Evolutionary conservation across 2,888 invertebrate species (phyloP).

Genomic region (Elmis aenea): DNA sequence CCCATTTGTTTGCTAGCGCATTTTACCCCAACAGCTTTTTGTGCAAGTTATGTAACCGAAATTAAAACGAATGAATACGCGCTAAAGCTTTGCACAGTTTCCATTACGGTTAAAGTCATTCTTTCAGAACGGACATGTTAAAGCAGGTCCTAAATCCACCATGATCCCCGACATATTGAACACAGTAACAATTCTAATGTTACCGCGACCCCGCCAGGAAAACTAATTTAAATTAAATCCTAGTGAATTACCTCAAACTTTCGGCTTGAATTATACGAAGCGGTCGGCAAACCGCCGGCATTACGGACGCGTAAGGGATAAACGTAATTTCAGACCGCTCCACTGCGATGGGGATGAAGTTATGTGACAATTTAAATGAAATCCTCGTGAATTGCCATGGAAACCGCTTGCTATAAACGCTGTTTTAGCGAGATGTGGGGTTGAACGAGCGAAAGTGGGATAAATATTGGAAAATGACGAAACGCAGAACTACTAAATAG

Average conservation of each 20-base stretch:
- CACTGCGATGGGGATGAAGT: slow-evolving; percentile 18
- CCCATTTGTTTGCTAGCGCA: too few relatives aligned
- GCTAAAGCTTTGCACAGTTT: slow-evolving; percentile 18
- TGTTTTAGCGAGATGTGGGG: slow-evolving; percentile 28
- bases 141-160: slow-evolving; percentile 23
- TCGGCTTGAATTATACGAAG: slow-evolving; percentile 24
- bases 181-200: slow-evolving; percentile 39
- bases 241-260: slow-evolving; percentile 60
- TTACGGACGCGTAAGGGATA: too few relatives aligned
- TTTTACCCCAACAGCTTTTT: too few relatives aligned
- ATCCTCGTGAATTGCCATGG: slow-evolving; percentile 46
- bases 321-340: too few relatives aligned
- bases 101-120: slow-evolving; percentile 20
- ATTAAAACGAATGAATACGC: slow-evolving; percentile 2
- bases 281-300: too few relatives aligned
- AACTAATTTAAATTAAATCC: slow-evolving; percentile 74
- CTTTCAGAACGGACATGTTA: slow-evolving; percentile 21
- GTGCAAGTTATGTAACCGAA: not conserved
- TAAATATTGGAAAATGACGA: not conserved
- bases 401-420: slow-evolving; percentile 40
- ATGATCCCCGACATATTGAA: slow-evolving; percentile 35
- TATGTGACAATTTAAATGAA: slow-evolving; percentile 45
- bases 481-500: too few relatives aligned
- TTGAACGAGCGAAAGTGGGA: slow-evolving; percentile 22
- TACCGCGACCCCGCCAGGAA: slow-evolving; percentile 44